Percentiles rank a stretch among this genome's conserved stretches.
Conservation (phyloP, 2,113 vertebrate genomes). For the Saguinus midas region DNA sequence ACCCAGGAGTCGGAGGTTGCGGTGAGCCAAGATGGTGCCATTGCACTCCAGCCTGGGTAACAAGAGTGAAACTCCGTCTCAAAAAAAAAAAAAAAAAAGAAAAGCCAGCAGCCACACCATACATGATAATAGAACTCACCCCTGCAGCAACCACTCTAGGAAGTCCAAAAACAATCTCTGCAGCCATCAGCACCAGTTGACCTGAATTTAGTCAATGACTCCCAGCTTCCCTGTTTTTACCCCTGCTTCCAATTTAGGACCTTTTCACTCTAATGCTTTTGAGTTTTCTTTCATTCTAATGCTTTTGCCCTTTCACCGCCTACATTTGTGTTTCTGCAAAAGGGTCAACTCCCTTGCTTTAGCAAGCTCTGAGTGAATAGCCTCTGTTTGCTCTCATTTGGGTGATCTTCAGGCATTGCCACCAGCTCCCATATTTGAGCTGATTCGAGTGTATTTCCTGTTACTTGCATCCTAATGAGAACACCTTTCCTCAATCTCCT, state of each 20-base stretch:
- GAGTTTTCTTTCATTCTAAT: neutral
- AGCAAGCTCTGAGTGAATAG: neutral
- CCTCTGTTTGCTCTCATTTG: neutral
- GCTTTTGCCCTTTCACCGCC: neutral
- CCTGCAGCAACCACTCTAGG: neutral
- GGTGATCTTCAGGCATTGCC: fast-evolving
- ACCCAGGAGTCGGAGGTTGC: too few species aligned
- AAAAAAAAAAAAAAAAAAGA: too few species aligned
- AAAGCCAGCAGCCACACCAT: neutral
- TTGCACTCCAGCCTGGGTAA: too few species aligned
- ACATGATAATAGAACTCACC: neutral
- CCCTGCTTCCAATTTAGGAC: neutral
- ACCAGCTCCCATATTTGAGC: neutral
- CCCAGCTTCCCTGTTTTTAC: neutral
- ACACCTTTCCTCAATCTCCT: neutral
- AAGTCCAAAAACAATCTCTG: neutral
- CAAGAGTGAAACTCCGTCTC: too few species aligned
- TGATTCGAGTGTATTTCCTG: neutral
- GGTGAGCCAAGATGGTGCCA: too few species aligned
- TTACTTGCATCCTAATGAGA: neutral
- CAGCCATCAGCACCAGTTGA: neutral
- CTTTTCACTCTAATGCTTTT: neutral
- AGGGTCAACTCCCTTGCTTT: neutral
- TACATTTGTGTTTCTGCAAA: neutral
- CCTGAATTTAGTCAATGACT: neutral